Evolutionary conservation across 2,888 invertebrate species (phyloP).

Genomic region (Stramonita haemastoma): DNA sequence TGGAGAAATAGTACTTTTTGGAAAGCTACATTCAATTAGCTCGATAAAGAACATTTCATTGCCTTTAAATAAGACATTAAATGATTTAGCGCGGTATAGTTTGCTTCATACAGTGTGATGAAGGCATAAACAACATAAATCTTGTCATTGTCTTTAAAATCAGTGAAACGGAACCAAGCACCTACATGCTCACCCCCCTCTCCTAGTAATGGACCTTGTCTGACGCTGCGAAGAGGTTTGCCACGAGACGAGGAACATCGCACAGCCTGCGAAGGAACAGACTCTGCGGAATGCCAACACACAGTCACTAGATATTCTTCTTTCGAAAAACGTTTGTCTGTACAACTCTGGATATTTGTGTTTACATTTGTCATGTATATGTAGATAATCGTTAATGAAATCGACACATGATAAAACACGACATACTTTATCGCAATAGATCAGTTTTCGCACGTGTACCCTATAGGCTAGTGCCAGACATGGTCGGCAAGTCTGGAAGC

Average conservation of each 20-base stretch:
- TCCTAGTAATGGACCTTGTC: neutral
- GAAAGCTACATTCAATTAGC: neutral
- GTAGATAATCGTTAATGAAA: neutral
- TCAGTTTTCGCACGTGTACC: neutral
- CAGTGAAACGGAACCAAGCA: conserved; percentile 36
- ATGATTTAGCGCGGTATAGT: neutral
- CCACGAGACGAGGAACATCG: conserved; percentile 20
- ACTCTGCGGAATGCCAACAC: neutral
- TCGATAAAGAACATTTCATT: neutral
- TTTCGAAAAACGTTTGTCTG: neutral
- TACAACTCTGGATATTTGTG: neutral
- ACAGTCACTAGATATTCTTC: too few relatives aligned
- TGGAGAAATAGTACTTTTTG: conserved; percentile 7
- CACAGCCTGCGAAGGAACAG: neutral
- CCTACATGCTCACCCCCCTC: neutral
- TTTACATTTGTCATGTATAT: neutral
- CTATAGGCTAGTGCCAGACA: neutral
- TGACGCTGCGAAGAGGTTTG: conserved; percentile 20
- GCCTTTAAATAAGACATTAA: neutral
- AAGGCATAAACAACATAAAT: neutral
- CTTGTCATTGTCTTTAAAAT: neutral
- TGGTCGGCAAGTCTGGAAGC: neutral
- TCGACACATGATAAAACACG: neutral
- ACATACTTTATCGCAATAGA: neutral
- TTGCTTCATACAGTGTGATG: too few relatives aligned